Base-by-base conservation (phyloP, 2,797 vertebrate species). In the Eremophila alpestris region DNA sequence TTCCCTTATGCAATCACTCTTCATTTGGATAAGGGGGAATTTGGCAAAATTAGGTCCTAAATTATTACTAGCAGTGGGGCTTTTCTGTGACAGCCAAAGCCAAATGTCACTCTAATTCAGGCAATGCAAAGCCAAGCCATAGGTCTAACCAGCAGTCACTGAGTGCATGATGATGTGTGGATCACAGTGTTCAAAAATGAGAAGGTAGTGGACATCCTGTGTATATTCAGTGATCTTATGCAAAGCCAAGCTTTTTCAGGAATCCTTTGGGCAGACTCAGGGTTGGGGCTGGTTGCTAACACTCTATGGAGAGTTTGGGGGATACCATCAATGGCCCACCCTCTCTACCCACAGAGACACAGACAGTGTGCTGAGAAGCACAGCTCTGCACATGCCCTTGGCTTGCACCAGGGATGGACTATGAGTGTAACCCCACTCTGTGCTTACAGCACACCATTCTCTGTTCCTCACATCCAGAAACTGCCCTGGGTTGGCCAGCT, bases 301-400 rank as follows among this genome's bases (percentile, higher is more conserved):
- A 51, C 32, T 49, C 32, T 16, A 8, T 48, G 34, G 51, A 71
- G 45, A 62, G 40, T 51, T 27, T 81, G 5, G 14, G 45, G 43
- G 20, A 68, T 9, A 24, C 18, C 9, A 22, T 10, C 36, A 65
- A n/a, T 8, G 27, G 9, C 7, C 11, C 23, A 45, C 1, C 4
- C 11, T 23, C 1, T 3, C 45, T 62, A 36, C 10, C 13, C 45
- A 3, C 6, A 29, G 17, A 51, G 59, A 36, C 10, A 24, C 0
- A n/a, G 45, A 48, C 17, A 7, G 13, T 20, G 29, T 12, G 11
- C 32, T 76, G 59, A 43, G 29, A 51, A 90, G 43, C 30, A 58
- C 27, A 82, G 49, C 13, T 90, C 41, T 85, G 30, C 45, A 9
- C 0, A 0, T 11, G 14, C 17, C n/a, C 24, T 74, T 11, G 13